Conservation (phyloP, 2,113 vertebrate species). For the Rhodinocichla rosea region DNA sequence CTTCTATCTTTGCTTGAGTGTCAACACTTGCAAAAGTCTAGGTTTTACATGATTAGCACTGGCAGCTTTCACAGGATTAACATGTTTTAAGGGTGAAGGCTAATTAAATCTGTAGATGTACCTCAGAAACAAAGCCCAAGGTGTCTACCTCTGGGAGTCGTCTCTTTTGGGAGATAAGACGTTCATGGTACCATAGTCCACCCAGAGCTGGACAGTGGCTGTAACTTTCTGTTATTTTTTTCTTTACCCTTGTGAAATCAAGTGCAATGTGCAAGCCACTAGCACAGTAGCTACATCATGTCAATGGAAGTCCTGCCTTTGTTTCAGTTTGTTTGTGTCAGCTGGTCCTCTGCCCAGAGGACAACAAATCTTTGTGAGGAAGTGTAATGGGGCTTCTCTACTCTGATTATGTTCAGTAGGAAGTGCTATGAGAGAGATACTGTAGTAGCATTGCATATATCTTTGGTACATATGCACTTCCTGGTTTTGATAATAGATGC, state of each 20-base stretch:
- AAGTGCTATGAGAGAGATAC: neutral
- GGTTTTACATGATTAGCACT: neutral
- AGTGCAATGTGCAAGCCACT: neutral
- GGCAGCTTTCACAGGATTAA: neutral
- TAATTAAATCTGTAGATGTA: neutral
- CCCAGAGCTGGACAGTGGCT: neutral
- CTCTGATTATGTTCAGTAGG: neutral
- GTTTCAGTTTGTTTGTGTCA: neutral
- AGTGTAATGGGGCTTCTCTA: neutral
- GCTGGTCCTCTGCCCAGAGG: neutral
- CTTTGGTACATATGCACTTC: neutral
- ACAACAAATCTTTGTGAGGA: neutral
- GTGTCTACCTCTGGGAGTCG: neutral
- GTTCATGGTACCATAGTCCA: neutral
- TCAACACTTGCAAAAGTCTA: neutral
- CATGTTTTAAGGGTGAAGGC: accelerated
- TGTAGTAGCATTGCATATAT: too few species aligned
- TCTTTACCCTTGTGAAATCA: neutral
- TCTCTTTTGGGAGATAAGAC: neutral
- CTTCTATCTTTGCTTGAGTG: neutral
- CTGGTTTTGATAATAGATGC: neutral
- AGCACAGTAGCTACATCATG: neutral
- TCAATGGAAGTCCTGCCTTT: neutral
- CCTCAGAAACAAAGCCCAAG: neutral
- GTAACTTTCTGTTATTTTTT: neutral